A percentile compares a stretch with the other conserved stretches of the same genome.
phyloP scores from a whole-genome alignment of 92 coral and sea anemone genomes.

The Phenganax stokvisi region DNA sequence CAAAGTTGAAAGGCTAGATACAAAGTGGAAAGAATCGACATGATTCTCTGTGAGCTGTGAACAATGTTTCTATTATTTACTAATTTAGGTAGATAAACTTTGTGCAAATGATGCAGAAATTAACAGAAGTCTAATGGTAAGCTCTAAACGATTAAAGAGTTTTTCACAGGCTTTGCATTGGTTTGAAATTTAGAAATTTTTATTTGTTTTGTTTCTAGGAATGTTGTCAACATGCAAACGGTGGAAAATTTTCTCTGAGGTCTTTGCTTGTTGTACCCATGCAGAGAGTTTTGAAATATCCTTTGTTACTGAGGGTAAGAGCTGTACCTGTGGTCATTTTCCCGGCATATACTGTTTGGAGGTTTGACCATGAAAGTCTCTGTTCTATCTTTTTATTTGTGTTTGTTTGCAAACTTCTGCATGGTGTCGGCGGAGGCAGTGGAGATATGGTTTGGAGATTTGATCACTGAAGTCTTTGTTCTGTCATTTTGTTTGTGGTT shows the following conservation, averaged over 20 bases:
- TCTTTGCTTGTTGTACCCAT: slow-evolving; percentile 92
- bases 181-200: not conserved
- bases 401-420: too few relatives aligned
- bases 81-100: slow-evolving; percentile 36
- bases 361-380: not conserved
- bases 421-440: too few relatives aligned
- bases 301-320: slow-evolving; percentile 75
- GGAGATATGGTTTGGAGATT: too few relatives aligned
- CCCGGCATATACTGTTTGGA: not conserved
- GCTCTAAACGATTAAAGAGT: not conserved
- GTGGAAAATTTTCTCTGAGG: slow-evolving; percentile 83
- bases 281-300: slow-evolving; percentile 95
- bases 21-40: too few relatives aligned
- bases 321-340: not conserved
- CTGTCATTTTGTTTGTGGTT: not conserved
- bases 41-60: too few relatives aligned
- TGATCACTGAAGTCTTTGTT: not conserved
- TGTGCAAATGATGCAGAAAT: slow-evolving; percentile 27
- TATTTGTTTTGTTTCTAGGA: slow-evolving; percentile 49
- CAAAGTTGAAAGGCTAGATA: too few relatives aligned
- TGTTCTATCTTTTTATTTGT: too few relatives aligned
- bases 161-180: not conserved
- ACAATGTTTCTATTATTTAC: not conserved
- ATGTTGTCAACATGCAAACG: slow-evolving; percentile 79
- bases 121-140: slow-evolving; percentile 13